phyloP scores from a whole-genome alignment of 2,113 vertebrate species.

The cat (Felis catus) region DNA sequence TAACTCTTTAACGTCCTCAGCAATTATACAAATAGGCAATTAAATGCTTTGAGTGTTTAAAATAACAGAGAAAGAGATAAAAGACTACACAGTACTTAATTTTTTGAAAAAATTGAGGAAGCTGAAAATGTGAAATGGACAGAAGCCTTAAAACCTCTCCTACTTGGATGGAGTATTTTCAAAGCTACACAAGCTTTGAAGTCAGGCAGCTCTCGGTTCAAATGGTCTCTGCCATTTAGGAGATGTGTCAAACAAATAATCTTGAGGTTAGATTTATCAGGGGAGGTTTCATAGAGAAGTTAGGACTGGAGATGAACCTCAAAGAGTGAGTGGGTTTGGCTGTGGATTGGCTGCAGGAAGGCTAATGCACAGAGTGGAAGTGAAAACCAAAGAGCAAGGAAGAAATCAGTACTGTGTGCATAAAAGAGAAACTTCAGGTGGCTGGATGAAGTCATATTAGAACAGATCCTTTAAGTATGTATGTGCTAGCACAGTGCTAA shows the following conservation, averaged over 20 bases:
- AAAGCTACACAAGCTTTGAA: constrained; percentile 10
- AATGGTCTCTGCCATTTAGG: neutral
- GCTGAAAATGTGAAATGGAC: constrained; percentile 26
- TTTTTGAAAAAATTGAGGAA: constrained; percentile 49
- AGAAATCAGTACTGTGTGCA: neutral
- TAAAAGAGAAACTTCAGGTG: neutral
- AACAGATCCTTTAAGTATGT: neutral
- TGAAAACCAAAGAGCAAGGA: neutral
- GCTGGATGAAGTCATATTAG: neutral
- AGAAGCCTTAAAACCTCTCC: constrained; percentile 15
- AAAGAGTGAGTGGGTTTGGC: neutral
- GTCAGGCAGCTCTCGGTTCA: neutral
- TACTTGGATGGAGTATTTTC: neutral
- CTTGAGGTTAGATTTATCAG: neutral
- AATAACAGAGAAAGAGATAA: neutral
- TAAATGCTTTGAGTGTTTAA: constrained; percentile 12
- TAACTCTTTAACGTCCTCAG: neutral
- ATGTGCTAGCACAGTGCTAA: neutral
- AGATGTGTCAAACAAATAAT: neutral
- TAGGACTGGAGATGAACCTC: neutral
- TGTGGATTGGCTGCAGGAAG: neutral
- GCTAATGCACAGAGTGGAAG: neutral
- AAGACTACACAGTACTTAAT: neutral
- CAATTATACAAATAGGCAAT: neutral
- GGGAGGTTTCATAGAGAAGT: neutral